Evolutionary conservation across 2,113 vertebrate species (phyloP).

Genomic region (Engraulis encrasicolus): DNA sequence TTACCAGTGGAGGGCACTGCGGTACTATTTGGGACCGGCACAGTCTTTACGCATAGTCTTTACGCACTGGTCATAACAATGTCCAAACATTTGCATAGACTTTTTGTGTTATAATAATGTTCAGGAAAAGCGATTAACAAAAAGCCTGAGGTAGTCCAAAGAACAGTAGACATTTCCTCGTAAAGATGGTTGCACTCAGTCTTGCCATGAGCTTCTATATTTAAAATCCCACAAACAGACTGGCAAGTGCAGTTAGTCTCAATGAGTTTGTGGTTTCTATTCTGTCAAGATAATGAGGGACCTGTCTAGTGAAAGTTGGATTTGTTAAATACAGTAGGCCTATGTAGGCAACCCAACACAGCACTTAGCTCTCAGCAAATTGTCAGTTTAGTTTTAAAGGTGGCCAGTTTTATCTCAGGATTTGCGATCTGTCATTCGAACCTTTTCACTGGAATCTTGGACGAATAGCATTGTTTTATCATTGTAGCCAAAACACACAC

Average conservation of each 20-base stretch:
- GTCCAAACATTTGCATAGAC: neutral
- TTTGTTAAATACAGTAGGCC: neutral
- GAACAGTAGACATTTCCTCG: neutral
- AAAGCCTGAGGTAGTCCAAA: neutral
- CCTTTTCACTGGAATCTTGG: too few relatives aligned
- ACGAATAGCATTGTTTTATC: too few relatives aligned
- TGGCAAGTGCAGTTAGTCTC: neutral
- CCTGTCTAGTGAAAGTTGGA: neutral
- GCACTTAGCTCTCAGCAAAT: neutral
- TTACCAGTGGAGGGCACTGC: neutral
- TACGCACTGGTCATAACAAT: neutral
- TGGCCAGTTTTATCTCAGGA: neutral
- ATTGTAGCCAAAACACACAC: too few relatives aligned
- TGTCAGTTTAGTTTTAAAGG: neutral
- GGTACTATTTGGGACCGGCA: neutral
- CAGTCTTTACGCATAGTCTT: neutral
- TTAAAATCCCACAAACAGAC: neutral
- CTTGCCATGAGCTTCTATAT: neutral
- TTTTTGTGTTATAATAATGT: neutral
- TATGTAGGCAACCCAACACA: neutral
- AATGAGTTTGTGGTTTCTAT: neutral
- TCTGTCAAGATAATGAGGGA: neutral
- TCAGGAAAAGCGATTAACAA: neutral
- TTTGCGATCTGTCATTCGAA: too few relatives aligned
- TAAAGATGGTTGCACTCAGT: neutral